Percentiles rank a stretch among this genome's conserved stretches.
phyloP scores from a whole-genome alignment of 2,113 vertebrate genomes.

The Tringa solitaria region DNA sequence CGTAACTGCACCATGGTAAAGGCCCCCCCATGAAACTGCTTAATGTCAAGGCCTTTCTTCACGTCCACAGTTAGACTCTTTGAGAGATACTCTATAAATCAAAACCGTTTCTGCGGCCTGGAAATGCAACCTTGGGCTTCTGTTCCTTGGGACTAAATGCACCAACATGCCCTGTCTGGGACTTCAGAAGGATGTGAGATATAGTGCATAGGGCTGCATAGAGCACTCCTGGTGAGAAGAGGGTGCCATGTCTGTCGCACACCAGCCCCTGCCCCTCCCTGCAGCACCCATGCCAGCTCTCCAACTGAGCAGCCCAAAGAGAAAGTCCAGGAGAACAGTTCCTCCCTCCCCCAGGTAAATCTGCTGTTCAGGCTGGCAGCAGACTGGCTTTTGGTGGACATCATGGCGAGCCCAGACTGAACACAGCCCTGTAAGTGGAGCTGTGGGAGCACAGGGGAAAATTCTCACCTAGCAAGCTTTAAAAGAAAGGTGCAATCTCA shows the following conservation, averaged over 20 bases:
- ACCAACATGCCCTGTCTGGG: background rate
- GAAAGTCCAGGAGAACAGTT: background rate
- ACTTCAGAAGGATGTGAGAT: background rate
- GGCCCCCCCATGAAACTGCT: background rate
- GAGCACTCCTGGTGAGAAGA: background rate
- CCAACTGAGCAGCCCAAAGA: background rate
- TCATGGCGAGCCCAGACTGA: background rate
- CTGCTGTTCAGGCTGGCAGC: background rate
- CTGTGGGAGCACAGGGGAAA: background rate
- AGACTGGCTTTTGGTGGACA: background rate
- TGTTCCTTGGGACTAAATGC: background rate
- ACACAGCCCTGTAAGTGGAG: background rate
- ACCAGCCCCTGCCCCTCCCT: background rate
- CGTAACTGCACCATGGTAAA: background rate
- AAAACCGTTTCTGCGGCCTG: background rate
- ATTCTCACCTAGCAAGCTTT: background rate
- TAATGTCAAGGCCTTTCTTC: background rate
- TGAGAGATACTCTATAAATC: background rate
- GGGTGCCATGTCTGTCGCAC: fast-evolving
- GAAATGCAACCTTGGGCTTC: background rate
- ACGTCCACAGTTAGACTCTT: background rate
- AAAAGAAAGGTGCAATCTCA: background rate
- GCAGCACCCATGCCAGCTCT: background rate
- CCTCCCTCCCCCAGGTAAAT: background rate
- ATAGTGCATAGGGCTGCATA: fast-evolving